phyloP scores from a whole-genome alignment of 1,140 invertebrate genomes.

The Lasioglossum baleicum region DNA sequence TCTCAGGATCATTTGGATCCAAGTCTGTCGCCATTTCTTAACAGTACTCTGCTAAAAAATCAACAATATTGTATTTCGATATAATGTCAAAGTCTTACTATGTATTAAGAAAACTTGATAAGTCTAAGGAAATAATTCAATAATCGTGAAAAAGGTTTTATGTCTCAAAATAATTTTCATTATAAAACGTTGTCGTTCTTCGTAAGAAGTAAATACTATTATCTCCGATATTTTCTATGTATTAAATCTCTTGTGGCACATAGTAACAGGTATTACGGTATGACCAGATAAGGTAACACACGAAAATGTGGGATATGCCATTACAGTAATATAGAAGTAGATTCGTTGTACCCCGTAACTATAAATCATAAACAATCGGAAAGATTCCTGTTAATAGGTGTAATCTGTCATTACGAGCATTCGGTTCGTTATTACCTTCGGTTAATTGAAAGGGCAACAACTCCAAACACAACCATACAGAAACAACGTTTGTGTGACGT shows the following conservation, averaged over 20 bases:
- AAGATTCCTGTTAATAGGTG: not conserved
- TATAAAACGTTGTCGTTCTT: too few species aligned
- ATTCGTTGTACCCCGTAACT: not conserved
- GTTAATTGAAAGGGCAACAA: conserved; percentile 24
- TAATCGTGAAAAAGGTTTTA: not conserved
- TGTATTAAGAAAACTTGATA: not conserved
- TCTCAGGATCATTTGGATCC: conserved; percentile 56
- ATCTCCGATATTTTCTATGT: not conserved
- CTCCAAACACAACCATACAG: conserved; percentile 27
- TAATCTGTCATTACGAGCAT: not conserved
- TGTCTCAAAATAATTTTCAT: not conserved
- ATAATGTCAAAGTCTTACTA: not conserved
- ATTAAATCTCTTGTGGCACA: not conserved
- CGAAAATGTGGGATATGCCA: conserved; percentile 25
- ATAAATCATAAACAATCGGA: not conserved
- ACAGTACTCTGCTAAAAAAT: conserved; percentile 15
- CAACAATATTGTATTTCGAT: not conserved
- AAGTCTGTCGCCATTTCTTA: conserved; percentile 50
- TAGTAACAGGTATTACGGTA: conserved; percentile 29
- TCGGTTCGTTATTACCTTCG: conserved; percentile 23
- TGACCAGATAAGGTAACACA: conserved; percentile 47
- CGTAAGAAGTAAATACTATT: not conserved
- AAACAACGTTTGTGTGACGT: conserved; percentile 25
- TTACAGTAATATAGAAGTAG: not conserved
- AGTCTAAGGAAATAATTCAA: not conserved